phyloP scores from a whole-genome alignment of 2,888 invertebrate species.

The Polyommatus icarus region DNA sequence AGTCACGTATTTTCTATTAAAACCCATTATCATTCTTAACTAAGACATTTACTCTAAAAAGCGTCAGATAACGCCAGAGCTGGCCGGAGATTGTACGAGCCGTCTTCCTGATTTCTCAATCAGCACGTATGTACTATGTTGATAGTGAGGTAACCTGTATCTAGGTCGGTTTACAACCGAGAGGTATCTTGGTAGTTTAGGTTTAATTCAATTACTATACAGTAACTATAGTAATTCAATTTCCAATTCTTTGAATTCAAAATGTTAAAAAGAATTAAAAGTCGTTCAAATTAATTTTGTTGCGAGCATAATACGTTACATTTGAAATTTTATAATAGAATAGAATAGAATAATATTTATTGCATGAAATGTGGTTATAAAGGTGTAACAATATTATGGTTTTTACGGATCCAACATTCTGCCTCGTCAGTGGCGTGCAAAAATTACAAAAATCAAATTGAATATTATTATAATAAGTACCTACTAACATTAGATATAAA shows the following conservation, averaged over 20 bases:
- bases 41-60: neutral
- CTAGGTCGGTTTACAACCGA: neutral
- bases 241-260: neutral
- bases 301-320: neutral
- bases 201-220: neutral
- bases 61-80: neutral
- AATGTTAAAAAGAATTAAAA: neutral
- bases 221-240: no score
- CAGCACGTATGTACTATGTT: neutral
- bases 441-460: no score
- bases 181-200: neutral
- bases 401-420: no score
- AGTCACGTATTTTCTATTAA: neutral
- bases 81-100: neutral
- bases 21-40: no score
- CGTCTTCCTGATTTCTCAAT: constrained; percentile 3
- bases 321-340: no score
- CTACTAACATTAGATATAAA: no score
- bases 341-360: no score
- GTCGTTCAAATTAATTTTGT: neutral
- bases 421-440: no score
- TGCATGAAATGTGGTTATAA: no score
- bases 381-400: no score
- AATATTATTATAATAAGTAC: no score
- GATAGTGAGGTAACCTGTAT: neutral